These are phyloP conservation scores for Noctuana brunneofusca DNA, from an alignment of 2,888 invertebrate genomes.

Conservation along the genomic window DNA sequence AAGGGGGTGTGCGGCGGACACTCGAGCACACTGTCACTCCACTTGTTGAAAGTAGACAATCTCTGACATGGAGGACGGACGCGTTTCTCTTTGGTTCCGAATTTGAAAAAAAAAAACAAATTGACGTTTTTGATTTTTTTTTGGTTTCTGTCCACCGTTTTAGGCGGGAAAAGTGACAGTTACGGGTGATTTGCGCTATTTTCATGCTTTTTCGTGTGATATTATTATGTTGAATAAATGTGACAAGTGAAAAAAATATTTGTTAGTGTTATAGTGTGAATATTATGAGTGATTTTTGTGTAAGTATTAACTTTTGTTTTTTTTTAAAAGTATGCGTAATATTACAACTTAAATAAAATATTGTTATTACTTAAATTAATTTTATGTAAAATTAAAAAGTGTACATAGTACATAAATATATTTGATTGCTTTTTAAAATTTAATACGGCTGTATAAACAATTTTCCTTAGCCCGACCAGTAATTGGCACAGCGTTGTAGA, in stretches of 20 bases:
- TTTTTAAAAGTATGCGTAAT: too few species aligned
- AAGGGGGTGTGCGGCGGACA: not conserved
- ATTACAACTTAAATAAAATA: too few species aligned
- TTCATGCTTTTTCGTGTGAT: too few species aligned
- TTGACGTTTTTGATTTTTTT: not conserved
- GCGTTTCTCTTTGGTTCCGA: not conserved
- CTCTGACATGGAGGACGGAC: constrained; percentile 11
- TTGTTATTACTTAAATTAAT: too few species aligned
- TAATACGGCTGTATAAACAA: not conserved
- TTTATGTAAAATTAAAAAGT: too few species aligned
- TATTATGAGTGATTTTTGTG: not conserved
- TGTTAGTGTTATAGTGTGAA: not conserved
- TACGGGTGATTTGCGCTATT: not conserved
- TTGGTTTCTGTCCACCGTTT: too few species aligned
- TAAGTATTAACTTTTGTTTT: not conserved
- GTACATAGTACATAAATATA: too few species aligned
- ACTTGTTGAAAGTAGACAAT: constrained; percentile 19
- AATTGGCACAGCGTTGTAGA: not conserved
- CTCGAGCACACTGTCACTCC: constrained; percentile 10
- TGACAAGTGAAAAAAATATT: not conserved
- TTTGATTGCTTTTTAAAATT: too few species aligned
- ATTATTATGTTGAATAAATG: not conserved
- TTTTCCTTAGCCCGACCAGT: not conserved
- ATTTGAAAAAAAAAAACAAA: not conserved
- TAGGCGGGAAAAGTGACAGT: not conserved